These are phyloP conservation scores for Aptenodytes patagonicus DNA, from an alignment of 2,113 vertebrate species.

Conservation along the genomic window DNA sequence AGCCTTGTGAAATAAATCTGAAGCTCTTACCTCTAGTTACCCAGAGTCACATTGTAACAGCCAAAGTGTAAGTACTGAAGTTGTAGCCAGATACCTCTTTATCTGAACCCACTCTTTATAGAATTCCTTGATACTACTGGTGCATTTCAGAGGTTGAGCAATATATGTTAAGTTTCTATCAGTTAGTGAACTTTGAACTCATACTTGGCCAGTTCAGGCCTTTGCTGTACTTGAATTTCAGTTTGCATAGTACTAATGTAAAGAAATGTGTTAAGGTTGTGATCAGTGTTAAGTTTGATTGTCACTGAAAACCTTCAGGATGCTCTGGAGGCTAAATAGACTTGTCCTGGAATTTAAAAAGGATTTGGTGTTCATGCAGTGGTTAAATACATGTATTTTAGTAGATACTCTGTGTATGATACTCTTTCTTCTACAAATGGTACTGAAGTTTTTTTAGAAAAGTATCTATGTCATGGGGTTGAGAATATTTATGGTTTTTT, in stretches of 20 bases:
- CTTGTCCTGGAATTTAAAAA: background rate
- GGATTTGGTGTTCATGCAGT: background rate
- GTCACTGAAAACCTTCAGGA: background rate
- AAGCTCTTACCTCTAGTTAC: background rate
- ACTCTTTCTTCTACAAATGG: background rate
- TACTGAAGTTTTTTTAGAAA: background rate
- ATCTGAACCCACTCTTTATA: background rate
- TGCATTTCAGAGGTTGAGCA: background rate
- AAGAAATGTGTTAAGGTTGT: background rate
- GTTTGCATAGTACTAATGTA: background rate
- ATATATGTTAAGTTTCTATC: background rate
- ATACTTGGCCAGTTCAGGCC: background rate
- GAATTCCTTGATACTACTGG: background rate
- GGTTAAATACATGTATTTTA: background rate
- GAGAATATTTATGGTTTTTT: background rate
- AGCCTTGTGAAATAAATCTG: background rate
- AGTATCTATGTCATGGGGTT: accelerated
- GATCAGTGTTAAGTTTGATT: background rate
- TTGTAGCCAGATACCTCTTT: background rate
- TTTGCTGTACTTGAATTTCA: background rate
- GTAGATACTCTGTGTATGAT: background rate
- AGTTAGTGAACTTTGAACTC: background rate
- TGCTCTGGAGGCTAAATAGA: background rate
- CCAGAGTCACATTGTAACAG: background rate
- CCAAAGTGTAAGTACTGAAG: background rate